Evolutionary conservation across 2,797 vertebrate species (phyloP).

Genomic region (Acropternis orthonyx): DNA sequence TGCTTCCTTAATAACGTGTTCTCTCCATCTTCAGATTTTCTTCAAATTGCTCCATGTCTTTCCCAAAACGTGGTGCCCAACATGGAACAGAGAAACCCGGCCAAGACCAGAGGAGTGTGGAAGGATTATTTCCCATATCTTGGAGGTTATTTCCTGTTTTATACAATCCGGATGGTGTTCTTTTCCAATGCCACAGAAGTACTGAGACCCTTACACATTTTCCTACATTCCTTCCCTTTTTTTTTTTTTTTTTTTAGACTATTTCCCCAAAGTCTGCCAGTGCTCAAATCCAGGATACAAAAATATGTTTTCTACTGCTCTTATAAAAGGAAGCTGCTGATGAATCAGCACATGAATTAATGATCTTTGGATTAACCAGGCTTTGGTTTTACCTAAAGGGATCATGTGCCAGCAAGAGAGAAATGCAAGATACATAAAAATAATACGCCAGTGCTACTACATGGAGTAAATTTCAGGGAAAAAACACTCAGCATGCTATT

Average conservation of each 20-base stretch:
- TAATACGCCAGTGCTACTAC: not conserved
- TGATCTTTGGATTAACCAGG: not conserved
- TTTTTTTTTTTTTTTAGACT: not conserved
- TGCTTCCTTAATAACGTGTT: not conserved
- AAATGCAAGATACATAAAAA: not conserved
- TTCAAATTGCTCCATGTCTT: not conserved
- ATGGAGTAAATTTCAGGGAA: not conserved
- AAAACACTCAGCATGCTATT: not conserved
- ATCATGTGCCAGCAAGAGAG: not conserved
- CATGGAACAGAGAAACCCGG: not conserved
- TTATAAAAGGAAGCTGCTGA: not conserved
- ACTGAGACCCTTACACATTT: not conserved
- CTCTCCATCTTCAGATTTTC: not conserved
- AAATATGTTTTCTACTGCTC: not conserved
- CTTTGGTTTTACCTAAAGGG: not conserved
- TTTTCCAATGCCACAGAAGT: not conserved
- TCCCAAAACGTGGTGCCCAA: not conserved
- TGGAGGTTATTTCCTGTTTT: not conserved
- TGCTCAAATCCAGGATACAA: not conserved
- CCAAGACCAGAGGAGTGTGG: not conserved
- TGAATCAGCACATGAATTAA: constrained; percentile 44
- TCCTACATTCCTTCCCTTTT: not conserved
- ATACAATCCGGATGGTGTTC: not conserved
- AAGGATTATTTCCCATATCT: not conserved
- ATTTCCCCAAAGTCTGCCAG: not conserved